A percentile compares a stretch with the other conserved stretches of the same genome.
These are phyloP conservation scores for Thera britannica DNA, from an alignment of 2,888 invertebrate genomes.

Conservation along the genomic window DNA sequence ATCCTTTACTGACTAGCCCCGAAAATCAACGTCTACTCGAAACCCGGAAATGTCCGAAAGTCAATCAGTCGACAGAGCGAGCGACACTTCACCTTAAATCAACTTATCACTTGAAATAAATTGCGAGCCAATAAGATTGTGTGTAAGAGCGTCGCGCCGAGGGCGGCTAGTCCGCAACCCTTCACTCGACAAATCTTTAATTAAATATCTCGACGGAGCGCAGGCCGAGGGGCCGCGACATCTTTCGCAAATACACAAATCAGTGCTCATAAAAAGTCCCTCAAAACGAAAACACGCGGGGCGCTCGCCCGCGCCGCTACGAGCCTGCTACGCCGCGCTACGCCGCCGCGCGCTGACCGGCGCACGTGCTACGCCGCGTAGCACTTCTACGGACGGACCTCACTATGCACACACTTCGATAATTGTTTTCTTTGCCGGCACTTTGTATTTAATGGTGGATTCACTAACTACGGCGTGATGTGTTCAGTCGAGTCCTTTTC, in stretches of 20 bases:
- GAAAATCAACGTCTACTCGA: neutral
- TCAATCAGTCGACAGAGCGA: conserved; percentile 1
- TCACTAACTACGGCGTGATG: too few species aligned
- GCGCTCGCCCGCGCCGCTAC: conserved; percentile 29
- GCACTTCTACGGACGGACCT: conserved; percentile 30
- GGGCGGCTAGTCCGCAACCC: conserved; percentile 40
- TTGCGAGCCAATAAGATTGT: conserved; percentile 32
- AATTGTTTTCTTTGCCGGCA: too few species aligned
- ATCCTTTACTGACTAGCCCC: too few species aligned
- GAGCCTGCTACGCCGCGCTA: conserved; percentile 30
- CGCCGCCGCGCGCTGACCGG: conserved; percentile 9
- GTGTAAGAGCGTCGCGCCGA: neutral
- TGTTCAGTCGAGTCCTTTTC: too few species aligned
- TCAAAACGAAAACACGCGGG: conserved; percentile 48
- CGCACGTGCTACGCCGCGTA: conserved; percentile 31
- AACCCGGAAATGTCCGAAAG: neutral
- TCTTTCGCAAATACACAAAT: conserved; percentile 60
- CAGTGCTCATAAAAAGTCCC: conserved; percentile 59
- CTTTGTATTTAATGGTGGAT: too few species aligned
- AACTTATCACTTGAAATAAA: conserved; percentile 25
- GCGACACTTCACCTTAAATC: conserved; percentile 15
- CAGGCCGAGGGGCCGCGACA: conserved; percentile 14
- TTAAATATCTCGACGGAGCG: conserved; percentile 46
- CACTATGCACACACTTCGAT: neutral
- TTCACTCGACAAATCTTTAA: conserved; percentile 51